Base-by-base conservation (phyloP, 2,113 vertebrate species). In the Sprattus sprattus region DNA sequence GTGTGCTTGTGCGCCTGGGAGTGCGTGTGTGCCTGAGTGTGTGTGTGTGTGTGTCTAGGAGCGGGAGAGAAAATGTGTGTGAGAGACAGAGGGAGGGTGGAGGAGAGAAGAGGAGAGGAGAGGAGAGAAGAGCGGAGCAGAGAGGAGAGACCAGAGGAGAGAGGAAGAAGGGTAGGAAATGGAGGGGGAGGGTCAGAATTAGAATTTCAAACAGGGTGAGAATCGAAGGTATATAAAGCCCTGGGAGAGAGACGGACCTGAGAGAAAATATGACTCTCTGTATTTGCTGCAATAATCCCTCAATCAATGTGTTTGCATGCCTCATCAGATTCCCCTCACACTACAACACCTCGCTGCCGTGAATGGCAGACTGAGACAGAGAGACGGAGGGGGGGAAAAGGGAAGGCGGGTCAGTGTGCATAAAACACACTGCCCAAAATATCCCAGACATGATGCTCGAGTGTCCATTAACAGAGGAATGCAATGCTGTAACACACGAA, bases 151-250 rank as follows among this genome's bases (percentile, higher is more conserved):
- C 89, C 89, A 91, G 90, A 89, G 85, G 87, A 90, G 93, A 11
- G 6, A 0, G 2, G 54, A 20, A 16, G 60, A 92, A 91, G 92
- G 89, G 90, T 91, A 90, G 88, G 89, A 89, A 90, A 90, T 89
- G 88, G 88, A 92, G 93, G 93, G 93, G 93, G 93, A 92, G 94
- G 94, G 93, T 94, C 93, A 93, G 92, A 92, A 92, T 94, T 89
- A 93, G 92, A 92, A 92, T 94, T 89, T 92, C 92, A 93, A 94
- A 92, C 92, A 93, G 92, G 91, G 92, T 91, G 91, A 93, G 92
- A 93, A 94, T 91, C 84, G 91, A 92, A 89, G 92, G 90, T 92
- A 93, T 92, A 92, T 91, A 87, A 91, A 93, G 64, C 64, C 64
- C 64, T 25, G 64, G 64, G 87, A 87, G 91, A 92, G 93, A 91